Evolutionary conservation across 2,797 vertebrate genomes (phyloP), one percentile per base, ranked within the genome.

Genomic region (Adrianichthys oophorus): DNA sequence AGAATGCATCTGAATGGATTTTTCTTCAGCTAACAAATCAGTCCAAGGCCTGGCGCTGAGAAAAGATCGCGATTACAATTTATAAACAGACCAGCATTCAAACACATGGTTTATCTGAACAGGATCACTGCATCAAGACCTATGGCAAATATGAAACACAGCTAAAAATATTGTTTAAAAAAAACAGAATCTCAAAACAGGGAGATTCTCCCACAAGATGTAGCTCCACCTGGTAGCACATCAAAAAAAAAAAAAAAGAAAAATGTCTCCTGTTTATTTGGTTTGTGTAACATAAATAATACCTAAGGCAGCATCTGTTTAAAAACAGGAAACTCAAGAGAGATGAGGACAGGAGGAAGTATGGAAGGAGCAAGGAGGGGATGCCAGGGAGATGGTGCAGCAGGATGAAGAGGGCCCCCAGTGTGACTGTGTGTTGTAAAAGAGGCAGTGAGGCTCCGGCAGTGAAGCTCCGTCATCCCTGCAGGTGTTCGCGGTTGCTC

Each of bases 291-390:
- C 88, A 89, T 89, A 90, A 89, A 90, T 88, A 86, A 89, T 84
- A 90, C 80, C 90, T 91, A 93, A 93, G 91, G 91, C 91, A 93
- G 91, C 90, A 79, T 91, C 82, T 83, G 90, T 86, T 88, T 85
- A 45, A 41, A 55, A 64, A 59, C 70, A 62, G 8, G 7, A 65
- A 77, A 65, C 8, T 44, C 51, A 45, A 15, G 15, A 6, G 45
- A 19, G 32, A 43, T 46, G 23, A 16, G 48, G 66, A 14, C 44
- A 62, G 63, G 59, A 15, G 62, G 54, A 70, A 41, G 68, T 41
- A 52, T 64, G 61, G 15, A 58, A 63, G 54, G 48, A 41, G 21
- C 26, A 49, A 23, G 23, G 59, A 41, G 41, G 32, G 48, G 47
- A 55, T 65, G 55, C 13, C 51, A 58, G 50, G 42, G 67, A 59